Percentiles rank a stretch among this genome's conserved stretches.
phyloP scores from a whole-genome alignment of 2,888 invertebrate species.

The Stenchaetothrips biformis region DNA sequence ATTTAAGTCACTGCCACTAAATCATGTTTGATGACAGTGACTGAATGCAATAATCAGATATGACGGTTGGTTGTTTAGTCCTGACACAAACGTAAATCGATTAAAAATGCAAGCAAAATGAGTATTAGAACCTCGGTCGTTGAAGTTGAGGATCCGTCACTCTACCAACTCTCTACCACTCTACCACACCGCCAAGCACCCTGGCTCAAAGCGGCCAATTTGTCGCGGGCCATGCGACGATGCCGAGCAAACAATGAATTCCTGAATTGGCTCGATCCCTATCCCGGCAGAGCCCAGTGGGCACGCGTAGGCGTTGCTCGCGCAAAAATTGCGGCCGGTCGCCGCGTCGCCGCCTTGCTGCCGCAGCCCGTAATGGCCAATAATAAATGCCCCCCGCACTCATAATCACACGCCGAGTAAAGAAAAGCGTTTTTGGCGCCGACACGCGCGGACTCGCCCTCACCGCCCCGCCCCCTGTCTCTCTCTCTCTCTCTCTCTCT shows the following conservation, averaged over 20 bases:
- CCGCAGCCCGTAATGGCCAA: not conserved
- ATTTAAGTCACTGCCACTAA: too few relatives aligned
- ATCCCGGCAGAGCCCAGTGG: not conserved
- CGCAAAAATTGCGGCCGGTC: not conserved
- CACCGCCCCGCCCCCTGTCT: not conserved
- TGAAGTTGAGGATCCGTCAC: too few relatives aligned
- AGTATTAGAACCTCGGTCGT: too few relatives aligned
- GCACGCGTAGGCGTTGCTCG: not conserved
- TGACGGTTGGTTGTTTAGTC: too few relatives aligned
- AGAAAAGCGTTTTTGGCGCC: constrained; percentile 7
- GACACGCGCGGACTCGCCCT: not conserved
- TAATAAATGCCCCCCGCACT: constrained; percentile 11
- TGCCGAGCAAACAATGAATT: constrained; percentile 3
- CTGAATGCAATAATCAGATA: not conserved
- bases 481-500: not conserved
- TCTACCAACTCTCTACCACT: too few relatives aligned
- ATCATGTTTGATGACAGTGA: too few relatives aligned
- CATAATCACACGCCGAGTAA: not conserved
- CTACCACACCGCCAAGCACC: too few relatives aligned
- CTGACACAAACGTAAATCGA: too few relatives aligned
- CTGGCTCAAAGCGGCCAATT: not conserved
- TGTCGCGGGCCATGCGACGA: not conserved
- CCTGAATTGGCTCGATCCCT: not conserved
- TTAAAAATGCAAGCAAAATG: too few relatives aligned
- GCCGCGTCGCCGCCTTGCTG: not conserved